Evolutionary conservation across 2,797 vertebrate species (phyloP), one percentile per base, ranked within the genome.

Genomic region (Neomorphus geoffroyi): DNA sequence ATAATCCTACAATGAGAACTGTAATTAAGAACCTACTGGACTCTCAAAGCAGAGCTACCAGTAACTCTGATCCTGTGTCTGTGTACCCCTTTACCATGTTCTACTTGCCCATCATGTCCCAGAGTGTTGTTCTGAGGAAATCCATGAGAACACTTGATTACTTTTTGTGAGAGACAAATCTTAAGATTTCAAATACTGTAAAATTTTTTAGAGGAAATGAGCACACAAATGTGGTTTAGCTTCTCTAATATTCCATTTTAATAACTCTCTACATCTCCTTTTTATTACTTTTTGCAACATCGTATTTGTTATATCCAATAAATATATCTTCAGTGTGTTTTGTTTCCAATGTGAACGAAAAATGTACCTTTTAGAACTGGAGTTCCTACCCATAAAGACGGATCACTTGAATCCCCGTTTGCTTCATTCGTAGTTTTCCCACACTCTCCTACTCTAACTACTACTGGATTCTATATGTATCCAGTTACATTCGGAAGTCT

Each of bases 271-370:
- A 0, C 32, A 85, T 74, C 65, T 92, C 41, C 57, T 80, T 88
- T 88, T 89, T 61, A 86, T 87, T 92, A 83, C 33, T 95, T 91
- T 86, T 94, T 81, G 67, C 71, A 93, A 32, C 61, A 95, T 93
- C 22, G 2, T 70, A 92, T 84, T 95, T 95, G 75, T 92, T 93
- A 32, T 58, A 35, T 93, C 56, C 84, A 92, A 7, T 88, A 91
- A 80, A 61, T 74, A 22, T 83, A 81, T 89, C 72, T 95, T 96
- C 74, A 71, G 11, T 77, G 39, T 77, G 37, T 89, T 83, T 89
- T 79, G 53, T 58, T 96, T 92, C 60, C 77, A 83, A 21, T 16
- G 33, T 73, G 22, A 39, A 80, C 19, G 86, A 82, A 77, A 89
- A 39, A 32, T 5, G 24, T 51, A 33, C 8, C 72, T 92, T 56